A percentile compares a stretch with the other conserved stretches of the same genome.
Evolutionary conservation across 1,140 invertebrate species (phyloP).

Genomic region (Propsilocerus akamusi): DNA sequence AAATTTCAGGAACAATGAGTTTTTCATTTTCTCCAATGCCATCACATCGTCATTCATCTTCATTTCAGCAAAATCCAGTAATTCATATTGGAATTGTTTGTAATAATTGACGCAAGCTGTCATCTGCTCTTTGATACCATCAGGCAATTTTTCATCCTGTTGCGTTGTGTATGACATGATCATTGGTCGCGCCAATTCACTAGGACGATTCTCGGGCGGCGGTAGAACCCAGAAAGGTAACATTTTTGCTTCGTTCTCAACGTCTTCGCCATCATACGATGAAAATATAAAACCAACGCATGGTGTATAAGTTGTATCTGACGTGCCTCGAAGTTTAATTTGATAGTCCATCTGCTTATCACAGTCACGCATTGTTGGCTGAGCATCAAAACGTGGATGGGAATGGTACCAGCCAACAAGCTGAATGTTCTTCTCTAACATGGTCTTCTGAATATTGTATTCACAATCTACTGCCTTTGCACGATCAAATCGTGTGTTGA

Average conservation of each 20-base stretch:
- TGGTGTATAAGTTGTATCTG: constrained; percentile 76
- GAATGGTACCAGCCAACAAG: constrained; percentile 94
- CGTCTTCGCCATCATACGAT: constrained; percentile 64
- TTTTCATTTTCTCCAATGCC: constrained; percentile 63
- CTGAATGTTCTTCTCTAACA: constrained; percentile 60
- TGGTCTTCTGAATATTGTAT: constrained; percentile 59
- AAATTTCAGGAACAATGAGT: constrained; percentile 40
- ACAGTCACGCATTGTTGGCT: constrained; percentile 77
- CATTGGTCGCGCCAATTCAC: constrained; percentile 79
- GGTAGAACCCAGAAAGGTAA: constrained; percentile 89
- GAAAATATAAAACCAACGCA: constrained; percentile 86
- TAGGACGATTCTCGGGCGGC: constrained; percentile 70
- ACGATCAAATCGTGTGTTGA: constrained; percentile 58
- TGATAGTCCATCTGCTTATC: constrained; percentile 88
- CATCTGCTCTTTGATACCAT: constrained; percentile 72
- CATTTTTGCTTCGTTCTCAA: constrained; percentile 57
- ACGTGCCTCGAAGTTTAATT: constrained; percentile 79
- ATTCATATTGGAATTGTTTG: constrained; percentile 46
- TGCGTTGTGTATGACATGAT: constrained; percentile 67
- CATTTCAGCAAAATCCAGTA: constrained; percentile 51
- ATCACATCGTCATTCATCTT: constrained; percentile 51
- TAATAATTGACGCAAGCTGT: constrained; percentile 74
- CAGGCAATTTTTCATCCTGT: constrained; percentile 62
- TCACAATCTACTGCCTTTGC: constrained; percentile 53
- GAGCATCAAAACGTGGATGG: constrained; percentile 74